Evolutionary conservation across 2,888 invertebrate species (phyloP).

Genomic region (Lochmaea crataegi): DNA sequence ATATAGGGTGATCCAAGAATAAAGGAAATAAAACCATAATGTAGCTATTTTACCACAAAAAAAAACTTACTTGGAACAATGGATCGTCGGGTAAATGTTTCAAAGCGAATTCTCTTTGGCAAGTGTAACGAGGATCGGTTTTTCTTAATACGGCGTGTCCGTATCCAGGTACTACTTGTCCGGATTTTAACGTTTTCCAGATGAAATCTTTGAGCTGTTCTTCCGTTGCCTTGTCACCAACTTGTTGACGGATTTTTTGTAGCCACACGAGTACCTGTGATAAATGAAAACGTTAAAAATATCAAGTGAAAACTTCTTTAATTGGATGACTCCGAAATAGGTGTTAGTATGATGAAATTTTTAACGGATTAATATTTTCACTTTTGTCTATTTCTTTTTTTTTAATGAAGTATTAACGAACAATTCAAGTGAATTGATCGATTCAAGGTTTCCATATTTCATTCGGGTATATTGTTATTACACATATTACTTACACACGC

Average conservation of each 20-base stretch:
- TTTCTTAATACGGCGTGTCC: slow-evolving; percentile 96
- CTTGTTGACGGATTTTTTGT: slow-evolving; percentile 86
- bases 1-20: no score
- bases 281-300: background rate
- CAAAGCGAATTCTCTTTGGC: slow-evolving; percentile 93
- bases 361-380: no score
- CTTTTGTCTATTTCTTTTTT: no score
- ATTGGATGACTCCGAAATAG: no score
- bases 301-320: background rate
- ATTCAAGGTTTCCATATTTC: background rate
- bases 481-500: background rate
- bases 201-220: slow-evolving; percentile 96
- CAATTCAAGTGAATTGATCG: background rate
- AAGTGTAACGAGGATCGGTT: slow-evolving; percentile 92
- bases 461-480: background rate
- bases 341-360: no score
- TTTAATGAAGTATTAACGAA: no score
- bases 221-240: slow-evolving; percentile 88
- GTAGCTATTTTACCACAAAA: background rate
- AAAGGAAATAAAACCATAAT: no score
- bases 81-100: slow-evolving; percentile 94
- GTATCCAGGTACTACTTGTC: slow-evolving; percentile 97
- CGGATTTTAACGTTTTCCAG: slow-evolving; percentile 95
- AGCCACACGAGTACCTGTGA: slow-evolving; percentile 93
- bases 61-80: slow-evolving; percentile 77